Evolutionary conservation across 2,888 invertebrate genomes (phyloP).

Genomic region (Hyppa rectilinea): DNA sequence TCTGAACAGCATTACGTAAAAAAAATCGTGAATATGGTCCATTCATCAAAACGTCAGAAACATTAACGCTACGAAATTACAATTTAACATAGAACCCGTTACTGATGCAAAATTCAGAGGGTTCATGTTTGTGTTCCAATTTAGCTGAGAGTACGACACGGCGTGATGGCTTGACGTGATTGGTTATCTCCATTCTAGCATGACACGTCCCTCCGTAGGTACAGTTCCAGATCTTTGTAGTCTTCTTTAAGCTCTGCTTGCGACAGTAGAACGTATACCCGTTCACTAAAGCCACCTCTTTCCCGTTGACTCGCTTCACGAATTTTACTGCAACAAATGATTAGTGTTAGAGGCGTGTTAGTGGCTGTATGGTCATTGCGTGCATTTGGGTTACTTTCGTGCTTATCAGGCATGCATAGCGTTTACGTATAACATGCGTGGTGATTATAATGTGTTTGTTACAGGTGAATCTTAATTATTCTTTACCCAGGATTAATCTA

Average conservation of each 20-base stretch:
- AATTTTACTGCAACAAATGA: constrained; percentile 39
- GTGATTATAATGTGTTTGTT: neutral
- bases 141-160: constrained; percentile 47
- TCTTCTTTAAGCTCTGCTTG: constrained; percentile 36
- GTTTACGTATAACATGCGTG: neutral
- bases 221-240: constrained; percentile 53
- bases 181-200: constrained; percentile 51
- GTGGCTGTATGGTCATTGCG: neutral
- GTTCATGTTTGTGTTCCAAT: constrained; percentile 59
- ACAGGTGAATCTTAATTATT: neutral
- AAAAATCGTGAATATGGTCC: neutral
- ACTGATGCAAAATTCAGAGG: constrained; percentile 52
- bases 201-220: constrained; percentile 55
- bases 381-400: neutral
- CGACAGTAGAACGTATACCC: constrained; percentile 48
- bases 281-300: constrained; percentile 61
- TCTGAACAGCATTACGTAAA: too few relatives aligned
- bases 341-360: constrained; percentile 3
- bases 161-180: constrained; percentile 30
- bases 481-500: neutral
- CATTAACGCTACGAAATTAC: constrained; percentile 17
- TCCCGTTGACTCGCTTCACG: constrained; percentile 47
- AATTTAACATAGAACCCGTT: constrained; percentile 56
- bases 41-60: neutral
- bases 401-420: constrained; percentile 6